Conservation (phyloP, 64 coral and sea anemone species). For the Stichodactyla helianthus region DNA sequence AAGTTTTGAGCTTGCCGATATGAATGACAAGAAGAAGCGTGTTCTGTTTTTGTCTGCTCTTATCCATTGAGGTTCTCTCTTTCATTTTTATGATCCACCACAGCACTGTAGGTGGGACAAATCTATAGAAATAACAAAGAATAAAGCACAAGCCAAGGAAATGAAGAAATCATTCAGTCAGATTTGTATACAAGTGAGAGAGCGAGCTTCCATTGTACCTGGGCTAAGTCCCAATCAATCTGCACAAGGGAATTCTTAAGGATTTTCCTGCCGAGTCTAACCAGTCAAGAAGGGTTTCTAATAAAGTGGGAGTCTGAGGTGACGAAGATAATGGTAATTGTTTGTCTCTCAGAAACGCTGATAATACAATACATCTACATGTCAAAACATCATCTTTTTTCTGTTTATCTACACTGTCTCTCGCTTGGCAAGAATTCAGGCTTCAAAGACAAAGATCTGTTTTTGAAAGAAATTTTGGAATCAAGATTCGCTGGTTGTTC, state of each 20-base stretch:
- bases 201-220: background rate
- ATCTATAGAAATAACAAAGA: background rate
- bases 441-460: background rate
- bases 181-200: background rate
- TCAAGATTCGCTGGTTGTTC: background rate
- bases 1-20: background rate
- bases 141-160: background rate
- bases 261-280: background rate
- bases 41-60: background rate
- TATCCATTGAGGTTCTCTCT: background rate
- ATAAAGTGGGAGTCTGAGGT: background rate
- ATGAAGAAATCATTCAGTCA: slow-evolving; percentile 18
- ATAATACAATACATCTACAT: background rate
- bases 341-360: background rate
- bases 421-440: background rate
- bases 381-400: background rate
- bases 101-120: slow-evolving; percentile 2
- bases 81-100: background rate
- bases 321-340: background rate
- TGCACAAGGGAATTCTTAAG: background rate
- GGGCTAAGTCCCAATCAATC: background rate
- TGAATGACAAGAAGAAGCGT: background rate
- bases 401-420: background rate
- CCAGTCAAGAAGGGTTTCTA: background rate
- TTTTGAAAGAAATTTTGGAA: background rate